phyloP scores from a whole-genome alignment of 2,113 vertebrate genomes.

The Geothlypis trichas region DNA sequence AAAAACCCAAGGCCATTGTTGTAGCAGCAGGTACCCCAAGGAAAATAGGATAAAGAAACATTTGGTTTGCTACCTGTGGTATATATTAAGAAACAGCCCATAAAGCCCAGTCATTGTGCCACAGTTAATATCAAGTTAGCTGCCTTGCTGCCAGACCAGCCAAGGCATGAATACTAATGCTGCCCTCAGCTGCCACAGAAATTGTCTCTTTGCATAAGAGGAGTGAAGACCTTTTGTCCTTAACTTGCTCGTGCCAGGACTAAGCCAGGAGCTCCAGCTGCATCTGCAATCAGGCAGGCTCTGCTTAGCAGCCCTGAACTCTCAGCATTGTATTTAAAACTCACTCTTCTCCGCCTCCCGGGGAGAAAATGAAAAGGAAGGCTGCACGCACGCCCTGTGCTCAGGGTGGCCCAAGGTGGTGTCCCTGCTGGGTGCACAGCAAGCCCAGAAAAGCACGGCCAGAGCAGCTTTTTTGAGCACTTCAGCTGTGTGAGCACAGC shows the following conservation, averaged over 20 bases:
- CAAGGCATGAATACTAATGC: constrained; percentile 40
- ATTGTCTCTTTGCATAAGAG: constrained; percentile 32
- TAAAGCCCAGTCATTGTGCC: neutral
- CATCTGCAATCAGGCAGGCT: neutral
- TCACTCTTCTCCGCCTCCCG: neutral
- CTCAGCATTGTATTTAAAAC: neutral
- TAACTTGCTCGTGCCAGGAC: neutral
- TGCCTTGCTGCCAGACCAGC: neutral
- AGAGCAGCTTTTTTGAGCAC: neutral
- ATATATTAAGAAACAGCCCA: neutral
- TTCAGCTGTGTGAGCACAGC: neutral
- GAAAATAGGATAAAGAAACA: neutral
- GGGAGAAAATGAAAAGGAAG: neutral
- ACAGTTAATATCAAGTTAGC: neutral
- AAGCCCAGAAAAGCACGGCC: neutral
- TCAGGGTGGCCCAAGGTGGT: neutral
- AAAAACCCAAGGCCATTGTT: neutral
- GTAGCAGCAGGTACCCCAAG: neutral
- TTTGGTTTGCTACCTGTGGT: neutral
- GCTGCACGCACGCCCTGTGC: neutral
- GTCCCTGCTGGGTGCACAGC: neutral
- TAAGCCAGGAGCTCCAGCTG: constrained; percentile 41
- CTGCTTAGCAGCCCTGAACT: neutral
- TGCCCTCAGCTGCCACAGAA: constrained; percentile 32
- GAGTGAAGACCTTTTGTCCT: constrained; percentile 8